Base-by-base conservation (phyloP, 2,113 vertebrate genomes). In the Murina feae region DNA sequence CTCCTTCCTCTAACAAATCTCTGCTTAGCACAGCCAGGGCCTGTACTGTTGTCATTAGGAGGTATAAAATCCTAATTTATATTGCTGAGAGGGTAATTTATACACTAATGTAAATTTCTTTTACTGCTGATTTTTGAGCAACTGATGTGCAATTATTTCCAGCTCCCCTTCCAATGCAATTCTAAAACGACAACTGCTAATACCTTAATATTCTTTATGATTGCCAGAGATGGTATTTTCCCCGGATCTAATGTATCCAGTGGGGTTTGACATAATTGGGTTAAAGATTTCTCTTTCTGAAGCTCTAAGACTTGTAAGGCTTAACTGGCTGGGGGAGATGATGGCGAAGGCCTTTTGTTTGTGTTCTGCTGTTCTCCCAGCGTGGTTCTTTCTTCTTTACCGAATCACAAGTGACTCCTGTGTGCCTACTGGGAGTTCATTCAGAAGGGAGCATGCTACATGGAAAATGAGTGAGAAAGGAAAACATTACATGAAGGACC, bases 141-240 rank as follows among this genome's bases (percentile, higher is more conserved):
- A 96, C 93, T 94, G 90, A 98, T 87, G 93, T 96, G 91, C 94
- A 96, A 72, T 97, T 97, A 96, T 91, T 97, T 96, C 93, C 94
- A 82, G 53, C 94, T 97, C 89, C 65, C 87, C 4, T 20, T 96
- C 66, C 89, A 92, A 92, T 88, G 87, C 89, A 94, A 53, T 91
- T 95, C 89, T 79, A 72, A 92, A 95, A 81, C 2, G 28, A 58
- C 0, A 71, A 95, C 94, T 96, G 93, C 96, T 96, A 89, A 92
- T 97, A 86, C 93, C 94, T 96, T 96, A 97, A 97, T 97, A 95
- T 95, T 97, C 88, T 97, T 97, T 96, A 93, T 93, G 96, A 97
- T 98, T 97, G 95, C 95, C 96, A 95, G 94, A 96, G 96, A 97
- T 68, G 7, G 49, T 97, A 97, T 96, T 97, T 96, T 94, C 86